A percentile compares a stretch with the other conserved stretches of the same genome.
phyloP scores from a whole-genome alignment of 92 coral and sea anemone genomes.

The Ricordea florida region DNA sequence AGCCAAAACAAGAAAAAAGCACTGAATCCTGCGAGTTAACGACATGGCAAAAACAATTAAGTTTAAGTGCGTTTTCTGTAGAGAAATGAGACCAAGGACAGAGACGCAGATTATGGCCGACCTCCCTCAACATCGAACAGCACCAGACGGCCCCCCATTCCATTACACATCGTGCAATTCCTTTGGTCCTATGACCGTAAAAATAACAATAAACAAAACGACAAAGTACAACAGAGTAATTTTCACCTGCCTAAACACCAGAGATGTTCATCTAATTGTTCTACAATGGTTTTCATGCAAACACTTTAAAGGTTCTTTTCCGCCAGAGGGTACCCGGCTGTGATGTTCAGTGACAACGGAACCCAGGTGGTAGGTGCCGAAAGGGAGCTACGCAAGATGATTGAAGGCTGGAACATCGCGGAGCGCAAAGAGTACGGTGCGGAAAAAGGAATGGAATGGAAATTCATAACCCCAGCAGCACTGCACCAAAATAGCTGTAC shows the following conservation, averaged over 20 bases:
- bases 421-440: neutral
- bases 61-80: conserved; percentile 26
- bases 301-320: neutral
- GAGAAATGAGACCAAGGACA: conserved; percentile 30
- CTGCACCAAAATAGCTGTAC: neutral
- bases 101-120: conserved; percentile 38
- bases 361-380: neutral
- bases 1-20: too few species aligned
- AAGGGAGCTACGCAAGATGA: neutral
- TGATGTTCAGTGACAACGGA: neutral
- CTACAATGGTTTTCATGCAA: neutral
- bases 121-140: conserved; percentile 14
- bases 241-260: conserved; percentile 25
- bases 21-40: neutral
- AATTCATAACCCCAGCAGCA: neutral
- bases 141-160: conserved; percentile 38
- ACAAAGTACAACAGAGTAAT: conserved; percentile 10
- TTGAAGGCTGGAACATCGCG: neutral
- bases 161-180: neutral
- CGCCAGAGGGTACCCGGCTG: neutral
- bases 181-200: neutral
- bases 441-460: neutral
- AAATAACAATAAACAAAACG: conserved; percentile 6
- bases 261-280: conserved; percentile 25
- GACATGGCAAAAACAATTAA: conserved; percentile 48